These are phyloP conservation scores for Unio delphinus DNA, from an alignment of 2,888 invertebrate genomes.

Conservation along the genomic window DNA sequence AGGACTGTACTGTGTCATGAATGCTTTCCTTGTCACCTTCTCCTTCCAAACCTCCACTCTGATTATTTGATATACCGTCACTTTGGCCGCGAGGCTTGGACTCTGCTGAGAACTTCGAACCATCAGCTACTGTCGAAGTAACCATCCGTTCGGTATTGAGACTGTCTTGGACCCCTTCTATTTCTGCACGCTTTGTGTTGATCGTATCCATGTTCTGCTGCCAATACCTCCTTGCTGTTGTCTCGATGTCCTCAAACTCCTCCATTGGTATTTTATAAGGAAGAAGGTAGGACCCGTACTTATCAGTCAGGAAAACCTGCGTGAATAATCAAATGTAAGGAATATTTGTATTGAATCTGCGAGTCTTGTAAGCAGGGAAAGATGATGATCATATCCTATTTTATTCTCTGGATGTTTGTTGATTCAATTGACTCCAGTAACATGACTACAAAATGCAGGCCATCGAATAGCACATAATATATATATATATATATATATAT, in stretches of 20 bases:
- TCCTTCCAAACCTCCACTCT: slow-evolving; percentile 2
- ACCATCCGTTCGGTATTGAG: neutral
- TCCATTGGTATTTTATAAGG: slow-evolving; percentile 68
- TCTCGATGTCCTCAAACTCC: slow-evolving; percentile 65
- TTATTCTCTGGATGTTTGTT: neutral
- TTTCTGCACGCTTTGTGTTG: slow-evolving; percentile 29
- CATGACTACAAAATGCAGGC: neutral
- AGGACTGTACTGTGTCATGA: slow-evolving; percentile 3
- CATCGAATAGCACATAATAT: no score
- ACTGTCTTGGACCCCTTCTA: slow-evolving; percentile 24
- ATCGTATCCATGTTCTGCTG: slow-evolving; percentile 30
- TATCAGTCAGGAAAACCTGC: slow-evolving; percentile 72
- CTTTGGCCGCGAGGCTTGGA: neutral
- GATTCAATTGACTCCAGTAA: neutral
- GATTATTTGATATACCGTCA: slow-evolving; percentile 1
- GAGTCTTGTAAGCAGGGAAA: no score
- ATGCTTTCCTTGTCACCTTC: neutral
- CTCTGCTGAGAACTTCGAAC: no score
- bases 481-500: no score
- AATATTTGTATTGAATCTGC: no score
- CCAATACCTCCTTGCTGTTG: slow-evolving; percentile 21
- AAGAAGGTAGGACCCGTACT: slow-evolving; percentile 70
- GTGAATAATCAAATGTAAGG: no score
- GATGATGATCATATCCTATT: neutral
- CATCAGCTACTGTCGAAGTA: slow-evolving; percentile 1